Base-by-base conservation (phyloP, 2,113 vertebrate genomes). In the Amphiprion percula region DNA sequence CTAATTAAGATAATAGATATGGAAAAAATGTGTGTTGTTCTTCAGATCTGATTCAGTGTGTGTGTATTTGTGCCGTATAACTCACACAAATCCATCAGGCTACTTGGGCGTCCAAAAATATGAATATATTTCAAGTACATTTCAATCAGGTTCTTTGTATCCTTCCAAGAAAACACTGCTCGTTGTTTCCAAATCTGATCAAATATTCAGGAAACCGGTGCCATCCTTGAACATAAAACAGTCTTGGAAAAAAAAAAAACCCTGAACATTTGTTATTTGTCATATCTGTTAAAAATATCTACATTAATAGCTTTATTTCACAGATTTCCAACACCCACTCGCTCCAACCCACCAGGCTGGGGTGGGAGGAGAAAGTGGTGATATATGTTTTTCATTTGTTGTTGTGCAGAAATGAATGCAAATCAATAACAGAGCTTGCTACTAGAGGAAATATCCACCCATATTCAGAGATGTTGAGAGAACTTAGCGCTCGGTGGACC, bases 311-410 rank as follows among this genome's bases (percentile, higher is more conserved):
- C 56, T 74, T 83, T 79, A 16, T 74, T 72, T 83, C 46, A 49
- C 81, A 64, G 61, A 68, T 68, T 39, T 72, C 37, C 44, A 71
- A 58, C 81, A 76, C 62, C 74, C 39, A 50, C 69, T 87, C 33
- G 23, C 69, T 77, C 47, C 68, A 55, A 24, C 77, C 82, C 83
- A 78, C 79, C 67, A 69, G 26, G 23, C 21, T 65, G 44, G 30
- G 72, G 74, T 83, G 80, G 81, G 61, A 47, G 79, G 73, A 69
- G 58, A 73, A 80, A 84, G 82, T 79, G 82, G 82, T 77, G 79
- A 84, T 80, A 66, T 54, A 41, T 82, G 6, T 82, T 82, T 82
- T 77, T 79, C 28, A 77, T 79, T 79, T 69, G 68, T 64, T 71
- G 60, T 59, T 63, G 46, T 30, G 47, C 59, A 80, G 73, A 70